These are phyloP conservation scores for Sweltsa coloradensis DNA, from an alignment of 1,140 invertebrate species.

Conservation along the genomic window DNA sequence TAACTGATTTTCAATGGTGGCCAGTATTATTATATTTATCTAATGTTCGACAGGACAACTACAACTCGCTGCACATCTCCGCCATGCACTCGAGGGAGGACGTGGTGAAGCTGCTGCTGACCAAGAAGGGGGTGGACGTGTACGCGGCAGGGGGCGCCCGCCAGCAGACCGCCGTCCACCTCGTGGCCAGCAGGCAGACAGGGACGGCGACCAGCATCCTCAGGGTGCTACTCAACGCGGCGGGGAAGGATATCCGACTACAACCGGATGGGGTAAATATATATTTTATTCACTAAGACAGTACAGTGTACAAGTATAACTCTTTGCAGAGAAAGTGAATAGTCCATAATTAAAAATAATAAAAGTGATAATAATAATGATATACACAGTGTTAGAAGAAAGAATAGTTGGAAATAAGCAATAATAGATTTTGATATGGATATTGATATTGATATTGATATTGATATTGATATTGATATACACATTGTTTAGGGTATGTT, in stretches of 20 bases:
- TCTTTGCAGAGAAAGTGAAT: too few species aligned
- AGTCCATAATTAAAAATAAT: too few species aligned
- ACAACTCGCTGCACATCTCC: constrained; percentile 85
- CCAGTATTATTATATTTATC: too few species aligned
- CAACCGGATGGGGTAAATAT: constrained; percentile 72
- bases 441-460: too few species aligned
- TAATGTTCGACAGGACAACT: constrained; percentile 90
- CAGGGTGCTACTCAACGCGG: constrained; percentile 65
- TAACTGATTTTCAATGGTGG: too few species aligned
- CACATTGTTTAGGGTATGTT: too few species aligned
- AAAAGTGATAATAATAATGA: too few species aligned
- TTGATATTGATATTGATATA: too few species aligned
- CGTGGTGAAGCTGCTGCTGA: constrained; percentile 79
- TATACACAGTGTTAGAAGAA: too few species aligned
- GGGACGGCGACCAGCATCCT: constrained; percentile 83
- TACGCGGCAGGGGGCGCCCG: constrained; percentile 81
- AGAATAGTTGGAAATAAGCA: too few species aligned
- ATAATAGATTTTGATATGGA: too few species aligned
- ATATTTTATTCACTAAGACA: background rate
- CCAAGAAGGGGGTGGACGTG: constrained; percentile 80
- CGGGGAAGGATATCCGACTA: constrained; percentile 76
- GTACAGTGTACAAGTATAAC: too few species aligned
- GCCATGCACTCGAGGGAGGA: constrained; percentile 90
- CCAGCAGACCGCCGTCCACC: constrained; percentile 78
- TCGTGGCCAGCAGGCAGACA: constrained; percentile 79